These are phyloP conservation scores for Galemys pyrenaicus DNA, from an alignment of 2,113 vertebrate species.

Conservation along the genomic window DNA sequence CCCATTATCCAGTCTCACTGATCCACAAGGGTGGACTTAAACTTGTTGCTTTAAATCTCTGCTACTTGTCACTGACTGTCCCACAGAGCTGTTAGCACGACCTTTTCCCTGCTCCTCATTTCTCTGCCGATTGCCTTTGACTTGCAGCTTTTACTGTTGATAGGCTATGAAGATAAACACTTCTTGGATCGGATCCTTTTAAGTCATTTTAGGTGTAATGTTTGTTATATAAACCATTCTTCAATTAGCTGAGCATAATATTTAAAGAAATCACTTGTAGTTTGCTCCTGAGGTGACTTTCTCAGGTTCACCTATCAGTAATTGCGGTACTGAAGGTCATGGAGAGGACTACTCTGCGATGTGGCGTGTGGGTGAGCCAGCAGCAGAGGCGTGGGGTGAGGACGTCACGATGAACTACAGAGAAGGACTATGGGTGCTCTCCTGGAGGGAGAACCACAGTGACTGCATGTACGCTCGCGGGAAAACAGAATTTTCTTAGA, in stretches of 20 bases:
- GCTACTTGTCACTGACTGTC: neutral
- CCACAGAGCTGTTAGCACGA: neutral
- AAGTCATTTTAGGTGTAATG: neutral
- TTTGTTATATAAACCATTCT: neutral
- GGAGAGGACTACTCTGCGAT: neutral
- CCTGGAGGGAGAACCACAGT: too few relatives aligned
- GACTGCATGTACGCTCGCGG: too few relatives aligned
- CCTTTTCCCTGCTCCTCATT: neutral
- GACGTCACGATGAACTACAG: too few relatives aligned
- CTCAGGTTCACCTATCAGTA: neutral
- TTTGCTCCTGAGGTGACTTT: neutral
- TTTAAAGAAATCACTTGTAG: neutral
- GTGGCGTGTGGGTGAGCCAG: neutral
- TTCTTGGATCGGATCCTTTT: neutral
- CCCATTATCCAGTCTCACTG: neutral
- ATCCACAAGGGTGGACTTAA: neutral
- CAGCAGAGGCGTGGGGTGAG: neutral
- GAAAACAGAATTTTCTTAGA: too few relatives aligned
- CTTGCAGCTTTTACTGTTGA: neutral
- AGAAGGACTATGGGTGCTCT: too few relatives aligned
- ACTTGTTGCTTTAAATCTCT: neutral
- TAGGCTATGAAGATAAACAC: neutral
- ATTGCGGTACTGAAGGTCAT: neutral
- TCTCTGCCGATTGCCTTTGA: neutral
- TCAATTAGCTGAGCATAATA: neutral